Conservation (phyloP, 2,113 vertebrate genomes). For the Corvus moneduloides region DNA sequence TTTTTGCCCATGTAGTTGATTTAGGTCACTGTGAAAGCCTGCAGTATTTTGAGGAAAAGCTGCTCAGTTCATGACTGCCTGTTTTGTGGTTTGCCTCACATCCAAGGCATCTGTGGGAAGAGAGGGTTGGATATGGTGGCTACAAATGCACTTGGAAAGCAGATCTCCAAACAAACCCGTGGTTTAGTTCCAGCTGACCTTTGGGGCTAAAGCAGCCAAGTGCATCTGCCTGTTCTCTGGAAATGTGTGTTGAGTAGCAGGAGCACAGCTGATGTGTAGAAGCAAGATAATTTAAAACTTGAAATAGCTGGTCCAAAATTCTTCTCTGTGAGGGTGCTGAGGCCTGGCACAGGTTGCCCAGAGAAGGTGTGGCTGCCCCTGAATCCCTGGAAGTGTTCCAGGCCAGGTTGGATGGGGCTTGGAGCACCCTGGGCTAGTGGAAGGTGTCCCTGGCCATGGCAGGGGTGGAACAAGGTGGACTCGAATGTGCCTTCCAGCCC, state of each 20-base stretch:
- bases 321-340: accelerated
- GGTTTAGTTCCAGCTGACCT: background rate
- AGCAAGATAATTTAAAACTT: background rate
- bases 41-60: background rate
- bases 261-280: background rate
- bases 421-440: accelerated
- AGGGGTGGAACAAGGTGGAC: background rate
- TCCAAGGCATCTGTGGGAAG: background rate
- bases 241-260: background rate
- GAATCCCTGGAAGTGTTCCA: background rate
- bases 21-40: background rate
- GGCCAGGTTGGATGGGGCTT: background rate
- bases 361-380: background rate
- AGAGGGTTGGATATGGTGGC: background rate
- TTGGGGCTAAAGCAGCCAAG: background rate
- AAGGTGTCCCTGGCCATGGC: background rate
- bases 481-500: background rate
- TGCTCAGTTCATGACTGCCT: background rate
- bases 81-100: background rate
- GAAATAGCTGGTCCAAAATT: background rate
- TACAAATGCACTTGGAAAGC: background rate
- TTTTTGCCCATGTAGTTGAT: background rate
- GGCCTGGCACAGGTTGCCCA: background rate
- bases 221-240: background rate
- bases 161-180: background rate